These are phyloP conservation scores for Sternarchorhynchus goeldii DNA, from an alignment of 2,797 vertebrate species.

Conservation along the genomic window DNA sequence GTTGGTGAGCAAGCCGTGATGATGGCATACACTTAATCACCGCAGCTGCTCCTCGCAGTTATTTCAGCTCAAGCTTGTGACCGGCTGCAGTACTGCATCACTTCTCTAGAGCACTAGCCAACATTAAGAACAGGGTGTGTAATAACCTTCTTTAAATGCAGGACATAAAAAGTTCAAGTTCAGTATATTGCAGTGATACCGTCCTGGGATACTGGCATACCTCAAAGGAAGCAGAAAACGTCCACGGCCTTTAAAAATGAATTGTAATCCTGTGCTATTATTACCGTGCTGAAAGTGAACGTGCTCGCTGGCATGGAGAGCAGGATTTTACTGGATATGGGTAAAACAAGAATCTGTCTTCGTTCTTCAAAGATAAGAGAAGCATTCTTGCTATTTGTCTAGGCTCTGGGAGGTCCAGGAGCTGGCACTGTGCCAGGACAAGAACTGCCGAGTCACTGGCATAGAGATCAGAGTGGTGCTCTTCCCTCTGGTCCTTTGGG, in stretches of 20 bases:
- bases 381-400: neutral
- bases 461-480: conserved; percentile 1
- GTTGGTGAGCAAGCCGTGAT: conserved; percentile 24
- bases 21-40: conserved; percentile 10
- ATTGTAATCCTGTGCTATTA: neutral
- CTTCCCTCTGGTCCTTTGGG: neutral
- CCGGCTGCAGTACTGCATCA: neutral
- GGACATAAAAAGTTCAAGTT: neutral
- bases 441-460: conserved; percentile 38
- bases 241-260: neutral
- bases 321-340: neutral
- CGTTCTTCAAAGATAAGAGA: conserved; percentile 10
- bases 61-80: neutral
- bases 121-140: neutral
- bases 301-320: neutral
- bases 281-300: neutral
- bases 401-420: neutral
- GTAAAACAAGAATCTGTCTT: neutral
- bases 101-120: too few relatives aligned
- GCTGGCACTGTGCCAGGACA: neutral
- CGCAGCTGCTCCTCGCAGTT: neutral
- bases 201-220: neutral
- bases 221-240: neutral
- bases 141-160: neutral
- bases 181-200: neutral